Conservation (phyloP, 2,797 vertebrate species). For the Pelobates cultripes region DNA sequence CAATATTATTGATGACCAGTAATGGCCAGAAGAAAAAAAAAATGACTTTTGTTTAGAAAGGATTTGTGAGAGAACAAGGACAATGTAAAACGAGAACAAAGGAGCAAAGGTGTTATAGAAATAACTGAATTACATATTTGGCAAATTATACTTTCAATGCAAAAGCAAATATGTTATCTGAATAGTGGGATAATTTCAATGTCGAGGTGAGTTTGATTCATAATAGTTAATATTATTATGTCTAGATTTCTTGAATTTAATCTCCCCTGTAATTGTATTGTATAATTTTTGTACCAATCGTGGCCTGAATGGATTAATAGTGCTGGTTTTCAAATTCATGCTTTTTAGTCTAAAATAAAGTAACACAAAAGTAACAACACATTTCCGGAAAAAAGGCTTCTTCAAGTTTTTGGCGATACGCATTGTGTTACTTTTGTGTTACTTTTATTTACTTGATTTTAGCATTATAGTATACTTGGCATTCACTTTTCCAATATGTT, state of each 20-base stretch:
- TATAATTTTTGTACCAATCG: background rate
- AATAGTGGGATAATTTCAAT: background rate
- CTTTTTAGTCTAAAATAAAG: background rate
- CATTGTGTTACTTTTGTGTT: too few relatives aligned
- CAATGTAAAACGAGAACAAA: slow-evolving; percentile 12
- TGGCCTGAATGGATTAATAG: background rate
- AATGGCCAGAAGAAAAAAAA: background rate
- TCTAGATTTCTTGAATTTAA: background rate
- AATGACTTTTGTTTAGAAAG: background rate
- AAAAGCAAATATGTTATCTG: background rate
- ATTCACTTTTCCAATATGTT: too few relatives aligned
- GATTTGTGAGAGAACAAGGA: background rate
- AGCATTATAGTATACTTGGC: too few relatives aligned
- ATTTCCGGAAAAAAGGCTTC: too few relatives aligned
- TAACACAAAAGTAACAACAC: too few relatives aligned
- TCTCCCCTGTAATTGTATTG: background rate
- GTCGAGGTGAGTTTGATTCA: background rate
- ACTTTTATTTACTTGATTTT: too few relatives aligned
- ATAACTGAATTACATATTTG: background rate
- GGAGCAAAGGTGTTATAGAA: slow-evolving; percentile 17
- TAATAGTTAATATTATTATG: background rate
- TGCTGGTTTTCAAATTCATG: background rate
- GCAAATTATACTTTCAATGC: background rate
- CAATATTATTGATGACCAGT: slow-evolving; percentile 3
- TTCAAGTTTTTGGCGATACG: too few relatives aligned